Conservation (phyloP, 2,113 vertebrate species). For the Daubentonia madagascariensis region DNA sequence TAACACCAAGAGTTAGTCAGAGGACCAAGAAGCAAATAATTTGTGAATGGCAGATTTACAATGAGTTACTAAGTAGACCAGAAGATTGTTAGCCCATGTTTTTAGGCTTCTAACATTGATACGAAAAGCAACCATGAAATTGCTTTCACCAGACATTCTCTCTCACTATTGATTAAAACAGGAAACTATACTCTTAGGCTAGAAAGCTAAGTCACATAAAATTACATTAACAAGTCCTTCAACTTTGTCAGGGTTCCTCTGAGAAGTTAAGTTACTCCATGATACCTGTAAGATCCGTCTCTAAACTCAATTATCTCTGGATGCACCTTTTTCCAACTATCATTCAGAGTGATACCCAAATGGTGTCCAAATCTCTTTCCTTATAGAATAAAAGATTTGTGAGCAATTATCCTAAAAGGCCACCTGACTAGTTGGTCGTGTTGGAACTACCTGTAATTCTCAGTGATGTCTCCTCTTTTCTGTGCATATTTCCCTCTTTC, state of each 20-base stretch:
- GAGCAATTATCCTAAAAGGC: not conserved
- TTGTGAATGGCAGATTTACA: not conserved
- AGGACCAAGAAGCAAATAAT: constrained; percentile 4
- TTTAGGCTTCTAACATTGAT: not conserved
- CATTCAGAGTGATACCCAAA: not conserved
- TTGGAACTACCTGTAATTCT: not conserved
- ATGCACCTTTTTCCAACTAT: not conserved
- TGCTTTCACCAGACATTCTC: not conserved
- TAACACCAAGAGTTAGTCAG: not conserved
- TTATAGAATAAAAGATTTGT: not conserved
- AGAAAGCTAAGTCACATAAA: constrained; percentile 30
- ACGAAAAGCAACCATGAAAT: constrained; percentile 24
- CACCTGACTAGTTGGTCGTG: not conserved
- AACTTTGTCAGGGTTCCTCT: not conserved
- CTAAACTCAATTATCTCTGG: not conserved
- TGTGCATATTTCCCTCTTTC: not conserved
- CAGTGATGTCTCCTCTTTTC: not conserved
- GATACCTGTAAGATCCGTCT: not conserved
- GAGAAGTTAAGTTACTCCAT: not conserved
- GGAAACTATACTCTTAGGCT: not conserved
- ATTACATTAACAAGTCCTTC: not conserved
- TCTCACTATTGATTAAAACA: constrained; percentile 7
- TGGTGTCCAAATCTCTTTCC: not conserved
- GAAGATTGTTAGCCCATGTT: not conserved
- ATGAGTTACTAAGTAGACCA: not conserved